Base-by-base conservation (phyloP, 1,140 invertebrate genomes). In the Heliconius hewitsoni region DNA sequence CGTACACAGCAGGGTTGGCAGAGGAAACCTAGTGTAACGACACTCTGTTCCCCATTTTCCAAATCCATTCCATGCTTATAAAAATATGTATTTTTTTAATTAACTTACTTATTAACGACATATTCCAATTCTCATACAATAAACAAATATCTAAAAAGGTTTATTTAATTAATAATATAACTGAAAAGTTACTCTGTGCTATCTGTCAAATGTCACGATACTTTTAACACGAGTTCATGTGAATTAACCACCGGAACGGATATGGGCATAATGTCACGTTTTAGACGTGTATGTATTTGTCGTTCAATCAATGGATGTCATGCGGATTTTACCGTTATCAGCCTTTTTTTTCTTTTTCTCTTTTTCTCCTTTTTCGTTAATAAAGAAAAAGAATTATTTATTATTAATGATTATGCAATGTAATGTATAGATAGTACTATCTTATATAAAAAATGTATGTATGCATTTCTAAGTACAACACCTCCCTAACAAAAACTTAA, bases 201-300 rank as follows among this genome's bases (percentile, higher is more conserved):
- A 60, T 57, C 27, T 74, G 55, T 74, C 19, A 66, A 60, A 52
- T 74, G 50, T 57, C 52, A 74, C 34, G 73, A 60, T 74, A 57
- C 73, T 74, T 57, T 66, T 34, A 57, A 74, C 72, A 57, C 50
- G 50, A 52, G 8, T 74, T 74, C 52, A 74, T 74, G 30, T 27
- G 52, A 75, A 75, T 42, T 75, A 75, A 75, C 18, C 16, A 39
- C 74, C 57, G 55, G 74, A 23, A 55, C 57, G 55, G 74, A 75
- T 75, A 66, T 39, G 23, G 74, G 57, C 42, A 75, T 37, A 9
- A 5, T n/a, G 9, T n/a, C 34, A 71, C 34, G 34, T 37, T 71
- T 19, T 66, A 27, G 8, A 66, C 3, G 30, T n/a, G 13, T 27
- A 66, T 23, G 3, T 27, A 66, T 9, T 27, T 66, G 11, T 66